Evolutionary conservation across 2,888 invertebrate species (phyloP).

Genomic region (Onchidella celtica): DNA sequence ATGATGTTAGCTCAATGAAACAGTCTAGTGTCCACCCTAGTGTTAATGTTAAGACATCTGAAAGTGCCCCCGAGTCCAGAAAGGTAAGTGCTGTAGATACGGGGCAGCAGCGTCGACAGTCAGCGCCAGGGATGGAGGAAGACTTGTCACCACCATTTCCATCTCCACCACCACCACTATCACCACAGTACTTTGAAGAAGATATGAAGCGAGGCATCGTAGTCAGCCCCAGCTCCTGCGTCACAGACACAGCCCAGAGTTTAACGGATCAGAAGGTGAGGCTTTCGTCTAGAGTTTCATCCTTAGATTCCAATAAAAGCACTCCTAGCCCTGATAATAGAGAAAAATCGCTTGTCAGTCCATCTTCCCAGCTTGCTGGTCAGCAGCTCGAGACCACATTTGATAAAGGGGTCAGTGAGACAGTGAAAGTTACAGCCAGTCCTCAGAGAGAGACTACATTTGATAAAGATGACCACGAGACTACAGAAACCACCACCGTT

Average conservation of each 20-base stretch:
- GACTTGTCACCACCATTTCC: slow-evolving; percentile 16
- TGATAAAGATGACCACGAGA: background rate
- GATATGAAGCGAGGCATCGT: slow-evolving; percentile 40
- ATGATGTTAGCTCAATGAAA: background rate
- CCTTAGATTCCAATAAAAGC: slow-evolving; percentile 37
- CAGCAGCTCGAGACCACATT: background rate
- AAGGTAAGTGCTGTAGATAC: slow-evolving; percentile 35
- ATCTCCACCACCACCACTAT: slow-evolving; percentile 23
- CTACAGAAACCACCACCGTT: no score
- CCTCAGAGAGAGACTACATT: no score
- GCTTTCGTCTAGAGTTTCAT: slow-evolving; percentile 46
- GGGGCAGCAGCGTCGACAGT: slow-evolving; percentile 16
- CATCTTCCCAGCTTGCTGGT: background rate
- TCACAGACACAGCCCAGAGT: slow-evolving; percentile 56
- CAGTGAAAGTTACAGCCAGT: background rate
- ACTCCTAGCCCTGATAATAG: slow-evolving; percentile 19
- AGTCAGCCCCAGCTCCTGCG: slow-evolving; percentile 55
- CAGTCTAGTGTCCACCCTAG: background rate
- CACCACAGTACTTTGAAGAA: slow-evolving; percentile 34
- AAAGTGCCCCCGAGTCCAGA: background rate
- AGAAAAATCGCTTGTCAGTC: slow-evolving; percentile 2
- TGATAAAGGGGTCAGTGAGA: background rate
- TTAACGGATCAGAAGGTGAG: slow-evolving; percentile 46
- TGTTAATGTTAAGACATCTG: background rate
- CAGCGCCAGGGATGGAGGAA: background rate